Percentiles rank a stretch among this genome's conserved stretches.
phyloP scores from a whole-genome alignment of 2,113 vertebrate species.

The Protobothrops flavoviridis region DNA sequence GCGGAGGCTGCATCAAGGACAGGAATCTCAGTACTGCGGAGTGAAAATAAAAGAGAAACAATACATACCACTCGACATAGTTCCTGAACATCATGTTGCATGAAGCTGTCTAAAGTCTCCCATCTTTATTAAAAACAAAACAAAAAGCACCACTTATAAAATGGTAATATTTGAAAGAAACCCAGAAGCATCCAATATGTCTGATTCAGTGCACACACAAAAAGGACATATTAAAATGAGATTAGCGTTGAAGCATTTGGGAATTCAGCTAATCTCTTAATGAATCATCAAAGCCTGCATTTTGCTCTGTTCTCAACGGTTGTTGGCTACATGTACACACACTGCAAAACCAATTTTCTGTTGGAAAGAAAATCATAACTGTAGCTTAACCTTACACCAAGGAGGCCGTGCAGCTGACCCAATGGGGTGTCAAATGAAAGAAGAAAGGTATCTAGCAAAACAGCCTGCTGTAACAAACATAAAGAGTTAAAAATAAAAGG shows the following conservation, averaged over 20 bases:
- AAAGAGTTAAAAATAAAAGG: neutral
- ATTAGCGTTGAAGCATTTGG: neutral
- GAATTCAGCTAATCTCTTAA: neutral
- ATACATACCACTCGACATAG: slow-evolving; percentile 97
- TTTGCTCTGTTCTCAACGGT: neutral
- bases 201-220: neutral
- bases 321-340: neutral
- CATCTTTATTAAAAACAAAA: slow-evolving; percentile 76
- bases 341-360: neutral
- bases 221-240: neutral
- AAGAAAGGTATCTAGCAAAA: neutral
- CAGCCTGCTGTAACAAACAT: neutral
- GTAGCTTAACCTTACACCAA: neutral
- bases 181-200: neutral
- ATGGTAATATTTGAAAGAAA: neutral
- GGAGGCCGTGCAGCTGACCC: neutral
- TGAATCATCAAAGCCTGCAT: neutral
- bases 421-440: neutral
- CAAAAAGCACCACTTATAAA: neutral
- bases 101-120: slow-evolving; percentile 99
- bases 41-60: slow-evolving; percentile 10
- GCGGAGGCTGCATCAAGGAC: neutral
- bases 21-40: neutral
- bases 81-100: slow-evolving; percentile 98
- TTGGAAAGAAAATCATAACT: neutral